A percentile compares a stretch with the other conserved stretches of the same genome.
Conservation (phyloP, 1,140 invertebrate species). For the Drosophila ohnishii region DNA sequence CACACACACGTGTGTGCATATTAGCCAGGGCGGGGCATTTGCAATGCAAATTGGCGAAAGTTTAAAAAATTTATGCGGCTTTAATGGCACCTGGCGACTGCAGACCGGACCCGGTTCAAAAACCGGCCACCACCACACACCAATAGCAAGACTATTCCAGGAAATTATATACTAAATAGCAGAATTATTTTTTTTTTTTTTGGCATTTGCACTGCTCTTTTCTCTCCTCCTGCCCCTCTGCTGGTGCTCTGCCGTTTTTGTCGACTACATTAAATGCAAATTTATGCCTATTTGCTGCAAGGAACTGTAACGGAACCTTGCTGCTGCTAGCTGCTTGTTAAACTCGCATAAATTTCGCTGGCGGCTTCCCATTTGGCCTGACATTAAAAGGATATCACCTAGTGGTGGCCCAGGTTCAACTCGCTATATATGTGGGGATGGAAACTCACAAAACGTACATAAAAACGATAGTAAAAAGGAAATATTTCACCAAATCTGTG, state of each 20-base stretch:
- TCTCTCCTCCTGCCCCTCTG: background rate
- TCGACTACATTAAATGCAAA: conserved; percentile 76
- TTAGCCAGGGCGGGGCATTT: conserved; percentile 42
- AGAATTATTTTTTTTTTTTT: conserved; percentile 75
- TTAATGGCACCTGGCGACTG: conserved; percentile 74
- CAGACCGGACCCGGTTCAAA: conserved; percentile 35
- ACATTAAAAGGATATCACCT: conserved; percentile 53
- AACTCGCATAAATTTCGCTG: conserved; percentile 68
- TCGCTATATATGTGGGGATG: background rate
- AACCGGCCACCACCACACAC: conserved; percentile 6
- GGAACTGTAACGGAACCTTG: conserved; percentile 73
- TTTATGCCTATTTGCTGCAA: conserved; percentile 75
- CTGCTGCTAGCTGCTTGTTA: conserved; percentile 63
- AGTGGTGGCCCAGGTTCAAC: conserved; percentile 8
- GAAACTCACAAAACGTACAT: background rate
- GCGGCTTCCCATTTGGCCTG: conserved; percentile 32
- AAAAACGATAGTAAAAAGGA: background rate
- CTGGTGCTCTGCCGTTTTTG: conserved; percentile 43
- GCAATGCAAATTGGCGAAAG: conserved; percentile 76
- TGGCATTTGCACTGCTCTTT: conserved; percentile 61
- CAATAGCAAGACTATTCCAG: conserved; percentile 29
- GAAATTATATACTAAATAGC: conserved; percentile 81
- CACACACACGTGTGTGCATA: conserved; percentile 18
- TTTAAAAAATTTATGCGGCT: conserved; percentile 76
- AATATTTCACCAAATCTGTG: background rate